phyloP scores from a whole-genome alignment of 2,797 vertebrate species.

The Alexandromys oeconomus region DNA sequence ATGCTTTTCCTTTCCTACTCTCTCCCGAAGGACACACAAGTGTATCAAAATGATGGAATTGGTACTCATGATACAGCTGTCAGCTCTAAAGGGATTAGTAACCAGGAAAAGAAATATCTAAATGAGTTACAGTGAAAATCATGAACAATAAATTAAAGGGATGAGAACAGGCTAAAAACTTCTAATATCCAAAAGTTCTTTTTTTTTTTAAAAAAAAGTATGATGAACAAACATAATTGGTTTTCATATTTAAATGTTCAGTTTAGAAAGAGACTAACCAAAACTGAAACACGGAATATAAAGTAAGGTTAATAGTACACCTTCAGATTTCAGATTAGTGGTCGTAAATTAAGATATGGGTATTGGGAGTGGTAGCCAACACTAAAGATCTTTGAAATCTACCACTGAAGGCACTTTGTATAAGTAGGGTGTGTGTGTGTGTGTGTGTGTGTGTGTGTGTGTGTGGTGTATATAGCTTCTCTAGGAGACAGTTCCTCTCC shows the following conservation, averaged over 20 bases:
- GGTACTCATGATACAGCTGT: conserved; percentile 29
- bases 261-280: not conserved
- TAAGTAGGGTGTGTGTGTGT: not conserved
- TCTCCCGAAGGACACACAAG: conserved; percentile 14
- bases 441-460: no score
- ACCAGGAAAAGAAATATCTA: conserved; percentile 15
- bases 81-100: conserved; percentile 62
- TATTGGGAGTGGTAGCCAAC: not conserved
- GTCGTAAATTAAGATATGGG: not conserved
- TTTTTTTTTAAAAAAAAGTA: not conserved
- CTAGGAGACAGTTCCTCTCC: not conserved
- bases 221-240: conserved; percentile 22
- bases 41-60: conserved; percentile 31
- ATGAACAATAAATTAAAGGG: conserved; percentile 58
- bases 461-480: not conserved
- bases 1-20: conserved; percentile 24
- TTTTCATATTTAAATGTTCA: conserved; percentile 49
- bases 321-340: not conserved
- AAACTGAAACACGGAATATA: not conserved
- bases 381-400: not conserved
- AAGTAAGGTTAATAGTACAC: not conserved
- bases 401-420: not conserved
- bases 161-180: conserved; percentile 5
- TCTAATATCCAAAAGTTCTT: not conserved
- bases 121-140: conserved; percentile 55